phyloP scores from a whole-genome alignment of 2,797 vertebrate genomes.

The Synaphobranchus kaupii region DNA sequence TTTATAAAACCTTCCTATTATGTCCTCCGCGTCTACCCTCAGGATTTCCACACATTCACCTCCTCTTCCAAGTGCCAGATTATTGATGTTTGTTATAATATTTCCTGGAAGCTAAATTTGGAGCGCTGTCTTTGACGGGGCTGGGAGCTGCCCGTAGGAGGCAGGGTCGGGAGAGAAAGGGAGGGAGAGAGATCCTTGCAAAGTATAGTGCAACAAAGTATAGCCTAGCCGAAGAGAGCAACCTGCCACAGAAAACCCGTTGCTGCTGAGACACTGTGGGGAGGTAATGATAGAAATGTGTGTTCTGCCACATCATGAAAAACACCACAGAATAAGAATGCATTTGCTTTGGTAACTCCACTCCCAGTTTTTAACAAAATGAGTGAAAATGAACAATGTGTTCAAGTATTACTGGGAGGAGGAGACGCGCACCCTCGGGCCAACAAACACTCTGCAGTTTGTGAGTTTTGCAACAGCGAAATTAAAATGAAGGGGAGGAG shows the following conservation, averaged over 20 bases:
- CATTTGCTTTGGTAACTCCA: no score
- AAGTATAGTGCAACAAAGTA: not conserved
- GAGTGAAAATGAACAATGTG: not conserved
- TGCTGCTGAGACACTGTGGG: not conserved
- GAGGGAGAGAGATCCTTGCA: conserved; percentile 3
- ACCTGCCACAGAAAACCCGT: not conserved
- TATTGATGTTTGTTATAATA: conserved; percentile 29
- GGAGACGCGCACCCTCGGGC: not conserved
- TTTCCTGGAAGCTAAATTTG: conserved; percentile 18
- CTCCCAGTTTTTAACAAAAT: not conserved
- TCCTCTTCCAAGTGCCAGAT: not conserved
- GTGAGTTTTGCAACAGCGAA: no score
- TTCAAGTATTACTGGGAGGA: not conserved
- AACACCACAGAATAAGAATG: not conserved
- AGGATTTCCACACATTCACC: not conserved
- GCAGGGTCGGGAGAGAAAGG: conserved; percentile 31
- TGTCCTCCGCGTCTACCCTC: conserved; percentile 13
- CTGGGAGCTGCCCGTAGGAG: not conserved
- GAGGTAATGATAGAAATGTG: conserved; percentile 27
- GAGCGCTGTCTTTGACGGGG: not conserved
- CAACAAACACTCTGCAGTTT: not conserved
- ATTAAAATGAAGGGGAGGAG: not conserved
- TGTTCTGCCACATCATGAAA: conserved; percentile 21
- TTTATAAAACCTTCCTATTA: not conserved
- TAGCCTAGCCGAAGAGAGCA: not conserved